Base-by-base conservation (phyloP, 2,113 vertebrate species). In the Pseudorasbora parva region DNA sequence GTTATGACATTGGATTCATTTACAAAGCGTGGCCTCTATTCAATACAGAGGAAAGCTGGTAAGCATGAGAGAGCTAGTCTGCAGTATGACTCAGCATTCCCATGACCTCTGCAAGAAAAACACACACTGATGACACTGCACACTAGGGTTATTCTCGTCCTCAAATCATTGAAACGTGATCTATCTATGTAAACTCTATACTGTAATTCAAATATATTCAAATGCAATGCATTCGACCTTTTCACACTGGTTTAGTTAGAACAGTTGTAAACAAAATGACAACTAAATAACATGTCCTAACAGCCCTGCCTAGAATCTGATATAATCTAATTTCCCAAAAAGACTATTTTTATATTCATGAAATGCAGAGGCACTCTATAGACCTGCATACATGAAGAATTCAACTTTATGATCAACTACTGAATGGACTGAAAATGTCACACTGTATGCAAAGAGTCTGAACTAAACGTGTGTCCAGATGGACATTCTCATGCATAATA, bases 61-160 rank as follows among this genome's bases (percentile, higher is more conserved):
- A 56, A 47, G 23, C 41, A 6, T 62, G 56, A 78, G 73, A 3
- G 27, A 75, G 73, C 19, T 27, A 11, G 33, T 62, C 76, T 78
- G 76, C 76, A 45, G 56, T 19, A n/a, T 66, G 75, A 78, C 75
- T 79, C 78, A 66, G 78, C 78, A n/a, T 66, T 66, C 15, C 33
- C 17, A 33, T 79, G 75, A 78, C 75, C 75, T 78, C 76, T 5
- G 62, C n/a, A 19, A 19, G 12, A 41, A 78, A n/a, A 59, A 62
- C 76, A 62, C 56, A 25, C 37, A 60, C 37, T 19, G 71, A 74
- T 57, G 30, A 59, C 19, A 23, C 75, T 9, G 75, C 75, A 78
- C 17, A 54, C 75, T 60, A 3, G 33, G 8, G 27, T 27, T 19
- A 47, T 47, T 21, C 57, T 78, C 41, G 47, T 78, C 57, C 41